Base-by-base conservation (phyloP, 2,113 vertebrate species). In the Amblyopsis rosae region DNA sequence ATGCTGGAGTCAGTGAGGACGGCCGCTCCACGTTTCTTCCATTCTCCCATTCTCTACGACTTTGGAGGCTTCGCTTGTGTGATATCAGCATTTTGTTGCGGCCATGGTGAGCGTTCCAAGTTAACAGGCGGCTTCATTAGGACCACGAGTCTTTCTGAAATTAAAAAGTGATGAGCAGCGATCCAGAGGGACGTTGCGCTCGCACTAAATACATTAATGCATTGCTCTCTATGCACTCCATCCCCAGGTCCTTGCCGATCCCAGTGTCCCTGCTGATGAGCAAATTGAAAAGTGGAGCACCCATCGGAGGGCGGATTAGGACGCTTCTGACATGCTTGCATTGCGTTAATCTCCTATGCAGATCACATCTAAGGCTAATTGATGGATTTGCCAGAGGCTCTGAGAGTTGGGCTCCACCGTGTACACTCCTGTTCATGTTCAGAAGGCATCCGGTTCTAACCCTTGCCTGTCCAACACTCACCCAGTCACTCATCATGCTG, bases 341-440 rank as follows among this genome's bases (percentile, higher is more conserved):
- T 86, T 89, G 89, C 73, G 75, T 79, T 87, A 90, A 93, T 92
- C 87, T 88, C 55, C 65, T 75, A 92, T 90, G 88, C 91, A 90
- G 89, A 93, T 92, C 91, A 91, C 91, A 91, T 93, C 89, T 90
- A 87, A 81, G 73, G 84, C 84, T 92, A 91, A 93, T 90, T 91
- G 91, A 92, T 88, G 91, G 92, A 93, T 93, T 92, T 93, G 86
- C 87, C 79, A 82, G 77, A 85, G 87, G 90, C 90, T 87, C 86
- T 86, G 75, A 83, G 87, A 87, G 79, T 76, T 77, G 10, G 17
- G 65, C 83, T 89, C 85, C 74, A 66, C 72, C 70, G 84, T 82
- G 84, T 81, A 73, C 82, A 74, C 81, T 72, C 57, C 63, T 88
- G 86, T 91, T 91, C 88, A 88, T 92, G 87, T 86, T 79, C 81